phyloP scores from a whole-genome alignment of 2,888 invertebrate species.

The Xanthorhoe designata region DNA sequence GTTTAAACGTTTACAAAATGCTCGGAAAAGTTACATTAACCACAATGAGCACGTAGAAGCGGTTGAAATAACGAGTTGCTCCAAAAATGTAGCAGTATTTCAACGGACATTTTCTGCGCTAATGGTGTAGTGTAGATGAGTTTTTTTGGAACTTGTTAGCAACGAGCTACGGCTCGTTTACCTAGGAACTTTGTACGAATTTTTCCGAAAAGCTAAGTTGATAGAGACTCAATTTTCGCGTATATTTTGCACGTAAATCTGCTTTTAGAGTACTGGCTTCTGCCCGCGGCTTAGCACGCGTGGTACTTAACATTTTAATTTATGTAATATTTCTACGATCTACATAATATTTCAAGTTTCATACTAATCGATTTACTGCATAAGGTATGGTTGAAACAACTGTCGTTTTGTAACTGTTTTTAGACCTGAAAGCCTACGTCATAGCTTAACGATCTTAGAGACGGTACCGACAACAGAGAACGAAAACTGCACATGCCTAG shows the following conservation, averaged over 20 bases:
- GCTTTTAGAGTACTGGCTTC: not conserved
- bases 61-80: constrained; percentile 16
- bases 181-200: constrained; percentile 2
- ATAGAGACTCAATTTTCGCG: not conserved
- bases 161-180: constrained; percentile 8
- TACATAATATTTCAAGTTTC: no score
- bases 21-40: constrained; percentile 17
- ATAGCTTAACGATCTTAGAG: no score
- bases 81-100: constrained; percentile 21
- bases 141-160: constrained; percentile 21
- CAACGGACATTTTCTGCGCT: constrained; percentile 17
- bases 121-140: constrained; percentile 14
- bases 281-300: no score
- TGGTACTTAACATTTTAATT: no score
- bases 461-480: no score
- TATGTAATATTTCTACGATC: no score
- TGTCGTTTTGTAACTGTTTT: no score
- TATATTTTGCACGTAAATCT: not conserved
- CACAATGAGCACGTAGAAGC: constrained; percentile 16
- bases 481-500: no score
- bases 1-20: constrained; percentile 8
- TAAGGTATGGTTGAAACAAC: no score
- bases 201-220: constrained; percentile 7
- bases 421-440: no score
- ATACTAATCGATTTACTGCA: no score